A percentile compares a stretch with the other conserved stretches of the same genome.
Evolutionary conservation across 2,888 invertebrate genomes (phyloP).

Genomic region (Callyntrura guangdongensis): DNA sequence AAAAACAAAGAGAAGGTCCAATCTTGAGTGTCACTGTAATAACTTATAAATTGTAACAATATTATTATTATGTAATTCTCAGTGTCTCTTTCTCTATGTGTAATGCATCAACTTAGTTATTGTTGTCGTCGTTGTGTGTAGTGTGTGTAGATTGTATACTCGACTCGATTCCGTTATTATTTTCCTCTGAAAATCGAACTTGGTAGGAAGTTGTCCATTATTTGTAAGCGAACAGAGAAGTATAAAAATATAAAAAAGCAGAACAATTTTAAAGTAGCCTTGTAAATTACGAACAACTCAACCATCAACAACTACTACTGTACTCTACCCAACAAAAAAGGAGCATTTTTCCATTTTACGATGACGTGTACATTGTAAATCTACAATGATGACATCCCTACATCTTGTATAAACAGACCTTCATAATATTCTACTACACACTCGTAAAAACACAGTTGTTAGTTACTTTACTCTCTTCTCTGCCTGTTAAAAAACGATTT

Average conservation of each 20-base stretch:
- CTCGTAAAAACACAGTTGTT: slow-evolving; percentile 12
- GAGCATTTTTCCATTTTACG: not conserved
- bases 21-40: slow-evolving; percentile 77
- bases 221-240: slow-evolving; percentile 49
- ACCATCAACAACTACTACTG: not conserved
- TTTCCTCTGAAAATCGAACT: slow-evolving; percentile 43
- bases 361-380: too few relatives aligned
- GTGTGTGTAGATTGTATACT: slow-evolving; percentile 14
- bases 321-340: not conserved
- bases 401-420: too few relatives aligned
- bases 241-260: slow-evolving; percentile 34
- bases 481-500: slow-evolving; percentile 20
- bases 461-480: not conserved
- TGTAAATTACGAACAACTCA: too few relatives aligned
- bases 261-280: slow-evolving; percentile 43
- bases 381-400: too few relatives aligned
- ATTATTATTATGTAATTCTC: slow-evolving; percentile 35
- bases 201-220: slow-evolving; percentile 56
- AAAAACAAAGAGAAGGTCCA: slow-evolving; percentile 78
- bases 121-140: not conserved
- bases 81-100: slow-evolving; percentile 28
- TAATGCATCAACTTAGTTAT: slow-evolving; percentile 53
- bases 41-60: slow-evolving; percentile 57
- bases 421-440: too few relatives aligned
- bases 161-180: slow-evolving; percentile 12